Evolutionary conservation across 1,140 invertebrate genomes (phyloP).

Genomic region (Drosophila micromelanica): DNA sequence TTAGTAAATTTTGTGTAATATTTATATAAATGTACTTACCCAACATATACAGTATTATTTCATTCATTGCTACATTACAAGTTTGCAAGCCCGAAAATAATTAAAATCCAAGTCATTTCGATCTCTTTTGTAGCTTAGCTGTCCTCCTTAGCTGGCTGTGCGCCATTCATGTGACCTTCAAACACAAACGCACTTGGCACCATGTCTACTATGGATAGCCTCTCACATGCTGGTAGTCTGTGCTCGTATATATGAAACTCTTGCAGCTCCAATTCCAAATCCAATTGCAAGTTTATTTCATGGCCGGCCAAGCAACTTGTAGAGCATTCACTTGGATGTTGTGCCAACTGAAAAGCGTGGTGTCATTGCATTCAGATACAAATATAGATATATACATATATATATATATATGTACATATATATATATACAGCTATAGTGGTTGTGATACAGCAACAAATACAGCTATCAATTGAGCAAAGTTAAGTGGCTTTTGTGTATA

Average conservation of each 20-base stretch:
- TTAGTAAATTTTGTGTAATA: neutral
- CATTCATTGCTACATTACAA: too few relatives aligned
- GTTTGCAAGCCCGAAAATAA: too few relatives aligned
- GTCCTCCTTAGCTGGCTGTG: constrained; percentile 30
- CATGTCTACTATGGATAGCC: constrained; percentile 36
- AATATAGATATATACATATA: constrained; percentile 37
- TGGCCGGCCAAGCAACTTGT: constrained; percentile 63
- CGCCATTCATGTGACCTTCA: constrained; percentile 73
- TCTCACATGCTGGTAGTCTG: constrained; percentile 18
- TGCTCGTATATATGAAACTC: constrained; percentile 5
- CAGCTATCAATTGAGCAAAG: constrained; percentile 43
- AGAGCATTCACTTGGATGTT: constrained; percentile 55
- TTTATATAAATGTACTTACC: neutral
- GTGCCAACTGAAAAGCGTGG: constrained; percentile 49
- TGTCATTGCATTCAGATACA: constrained; percentile 65
- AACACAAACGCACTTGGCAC: constrained; percentile 57
- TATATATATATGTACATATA: neutral
- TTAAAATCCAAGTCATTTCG: neutral
- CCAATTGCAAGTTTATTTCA: constrained; percentile 74
- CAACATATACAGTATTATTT: too few relatives aligned
- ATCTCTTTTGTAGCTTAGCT: neutral
- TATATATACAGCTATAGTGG: too few relatives aligned
- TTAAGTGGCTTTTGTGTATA: constrained; percentile 67
- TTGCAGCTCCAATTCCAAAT: constrained; percentile 59
- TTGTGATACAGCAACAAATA: constrained; percentile 7